These are phyloP conservation scores for Anas flavirostris DNA, from an alignment of 2,797 vertebrate genomes.

Conservation along the genomic window DNA sequence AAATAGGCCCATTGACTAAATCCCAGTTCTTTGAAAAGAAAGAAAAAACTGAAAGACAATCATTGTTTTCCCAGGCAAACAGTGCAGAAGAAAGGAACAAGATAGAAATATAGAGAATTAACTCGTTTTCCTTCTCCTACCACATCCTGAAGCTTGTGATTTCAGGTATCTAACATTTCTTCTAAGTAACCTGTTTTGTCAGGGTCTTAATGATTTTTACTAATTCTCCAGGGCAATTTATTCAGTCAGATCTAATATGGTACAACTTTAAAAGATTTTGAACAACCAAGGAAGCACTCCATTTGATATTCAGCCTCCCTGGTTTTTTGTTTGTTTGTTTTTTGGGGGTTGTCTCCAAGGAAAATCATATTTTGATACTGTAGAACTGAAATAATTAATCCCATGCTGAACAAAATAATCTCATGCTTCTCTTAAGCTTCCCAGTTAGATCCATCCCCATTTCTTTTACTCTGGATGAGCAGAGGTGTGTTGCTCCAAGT, in stretches of 20 bases:
- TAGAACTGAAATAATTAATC: not conserved
- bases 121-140: constrained; percentile 10
- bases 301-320: not conserved
- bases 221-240: not conserved
- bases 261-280: not conserved
- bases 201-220: not conserved
- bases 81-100: constrained; percentile 35
- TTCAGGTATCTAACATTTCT: not conserved
- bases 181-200: not conserved
- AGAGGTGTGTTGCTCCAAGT: not conserved
- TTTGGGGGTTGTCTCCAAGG: not conserved
- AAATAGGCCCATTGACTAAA: constrained; percentile 55
- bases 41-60: constrained; percentile 53
- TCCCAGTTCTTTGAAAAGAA: constrained; percentile 36
- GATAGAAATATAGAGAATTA: constrained; percentile 61
- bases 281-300: not conserved
- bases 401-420: not conserved
- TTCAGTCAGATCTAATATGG: not conserved
- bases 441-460: not conserved
- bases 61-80: constrained; percentile 52
- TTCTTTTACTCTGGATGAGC: not conserved
- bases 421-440: not conserved
- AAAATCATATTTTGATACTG: not conserved
- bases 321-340: no score
- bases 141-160: not conserved